Base-by-base conservation (phyloP, 2,888 invertebrate species). In the Drosophila neoperkinsi region DNA sequence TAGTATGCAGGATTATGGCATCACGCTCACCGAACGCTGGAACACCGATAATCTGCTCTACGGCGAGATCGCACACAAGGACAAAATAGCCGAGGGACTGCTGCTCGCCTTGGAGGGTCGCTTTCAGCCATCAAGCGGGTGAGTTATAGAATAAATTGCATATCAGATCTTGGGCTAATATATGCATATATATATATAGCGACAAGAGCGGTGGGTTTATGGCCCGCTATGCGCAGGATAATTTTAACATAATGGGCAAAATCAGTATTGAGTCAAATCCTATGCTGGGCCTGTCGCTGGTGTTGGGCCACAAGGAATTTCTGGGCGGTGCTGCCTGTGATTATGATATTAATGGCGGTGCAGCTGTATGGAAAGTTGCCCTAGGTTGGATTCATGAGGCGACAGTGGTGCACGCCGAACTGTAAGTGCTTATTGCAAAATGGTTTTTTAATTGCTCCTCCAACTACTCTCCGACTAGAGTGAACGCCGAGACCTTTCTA, bases 11-110 rank as follows among this genome's bases (percentile, higher is more conserved):
- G 97, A 97, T 90, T 96, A 97, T 90, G 97, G 98, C 79, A 92
- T 99, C 69, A 97, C 98, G 55, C 97, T 99, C 93, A 96, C 97
- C 83, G 99, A 99, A 94, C 99, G 98, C 93, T 99, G 99, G 99
- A 99, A 97, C 93, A 99, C 99, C 38, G 98, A 99, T 93, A 99
- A 99, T 94, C 96, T 97, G 72, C 94, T 99, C 74, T 96, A 95
- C 76, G 97, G 98, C 46, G 98, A 98, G 92, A 94, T 99, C 65
- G 95, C 97, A 58, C 95, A 98, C 59, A 96, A 96, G 90, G 98
- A 99, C 93, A 96, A 98, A 94, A 94, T 98, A 79, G 94, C 96
- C 46, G 95, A 97, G 86, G 99, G 99, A 62, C 95, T 98, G 62
- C 98, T 98, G 93, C 90, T 99, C 68, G 96, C 97, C 69, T 95